phyloP scores from a whole-genome alignment of 92 coral and sea anemone species.

The Virgularia gustaviana region DNA sequence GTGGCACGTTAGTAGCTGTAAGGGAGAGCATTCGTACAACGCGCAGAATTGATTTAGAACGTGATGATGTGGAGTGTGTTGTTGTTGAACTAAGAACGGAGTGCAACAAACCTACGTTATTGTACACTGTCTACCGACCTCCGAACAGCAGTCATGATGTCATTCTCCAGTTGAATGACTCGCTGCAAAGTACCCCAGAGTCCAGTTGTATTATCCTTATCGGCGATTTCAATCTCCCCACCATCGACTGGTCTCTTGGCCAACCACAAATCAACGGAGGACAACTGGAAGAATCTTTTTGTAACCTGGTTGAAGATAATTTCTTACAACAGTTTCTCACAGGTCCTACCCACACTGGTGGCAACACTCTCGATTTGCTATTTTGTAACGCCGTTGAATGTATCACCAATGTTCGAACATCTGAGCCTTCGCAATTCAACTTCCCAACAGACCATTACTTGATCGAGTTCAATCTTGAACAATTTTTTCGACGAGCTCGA shows the following conservation, averaged over 20 bases:
- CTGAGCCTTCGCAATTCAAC: background rate
- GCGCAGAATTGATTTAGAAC: constrained; percentile 45
- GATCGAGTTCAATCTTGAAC: constrained; percentile 22
- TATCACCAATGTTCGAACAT: background rate
- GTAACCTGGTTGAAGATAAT: background rate
- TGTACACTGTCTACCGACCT: constrained; percentile 54
- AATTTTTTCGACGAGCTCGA: constrained; percentile 23
- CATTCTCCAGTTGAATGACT: constrained; percentile 34
- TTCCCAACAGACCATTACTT: constrained; percentile 52
- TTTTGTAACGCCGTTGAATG: background rate
- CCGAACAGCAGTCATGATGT: constrained; percentile 42
- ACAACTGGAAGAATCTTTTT: background rate
- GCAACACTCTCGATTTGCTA: background rate
- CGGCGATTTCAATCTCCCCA: constrained; percentile 58
- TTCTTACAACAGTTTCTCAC: background rate
- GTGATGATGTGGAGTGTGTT: constrained; percentile 45
- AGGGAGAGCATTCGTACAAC: no score
- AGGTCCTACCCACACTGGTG: constrained; percentile 7
- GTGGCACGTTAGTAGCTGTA: constrained; percentile 55
- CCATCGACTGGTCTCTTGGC: constrained; percentile 24
- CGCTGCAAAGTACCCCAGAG: constrained; percentile 37
- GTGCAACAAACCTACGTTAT: constrained; percentile 42
- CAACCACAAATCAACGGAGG: background rate
- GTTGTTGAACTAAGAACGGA: constrained; percentile 39
- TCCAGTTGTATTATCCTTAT: constrained; percentile 9